Conservation (phyloP, 2,797 vertebrate species). For the Pseudochirops cupreus region DNA sequence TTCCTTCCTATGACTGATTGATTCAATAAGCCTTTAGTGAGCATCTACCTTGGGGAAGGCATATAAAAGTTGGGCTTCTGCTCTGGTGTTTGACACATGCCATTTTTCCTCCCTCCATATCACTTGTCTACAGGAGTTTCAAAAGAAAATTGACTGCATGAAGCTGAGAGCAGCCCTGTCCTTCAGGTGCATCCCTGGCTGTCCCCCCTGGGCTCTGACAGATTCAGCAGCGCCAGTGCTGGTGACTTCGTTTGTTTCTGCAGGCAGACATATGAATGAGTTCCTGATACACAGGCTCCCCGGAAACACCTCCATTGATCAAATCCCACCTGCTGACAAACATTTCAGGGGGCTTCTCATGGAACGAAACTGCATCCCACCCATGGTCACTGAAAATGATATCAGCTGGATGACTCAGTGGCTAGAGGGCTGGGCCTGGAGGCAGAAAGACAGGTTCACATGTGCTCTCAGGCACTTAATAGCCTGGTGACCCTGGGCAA, state of each 20-base stretch:
- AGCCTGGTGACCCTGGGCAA: not conserved
- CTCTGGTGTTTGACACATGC: not conserved
- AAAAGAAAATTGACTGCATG: not conserved
- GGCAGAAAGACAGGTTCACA: no score
- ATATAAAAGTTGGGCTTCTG: not conserved
- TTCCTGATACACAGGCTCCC: not conserved
- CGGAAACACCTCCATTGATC: not conserved
- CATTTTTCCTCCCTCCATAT: not conserved
- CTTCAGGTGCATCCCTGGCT: not conserved
- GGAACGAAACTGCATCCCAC: not conserved
- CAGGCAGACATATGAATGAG: not conserved
- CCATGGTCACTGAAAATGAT: not conserved
- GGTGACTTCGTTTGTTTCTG: not conserved
- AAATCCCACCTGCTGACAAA: not conserved
- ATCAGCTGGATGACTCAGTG: no score
- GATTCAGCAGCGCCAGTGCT: not conserved
- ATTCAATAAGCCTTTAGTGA: not conserved
- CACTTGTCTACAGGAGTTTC: not conserved
- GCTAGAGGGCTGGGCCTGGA: no score
- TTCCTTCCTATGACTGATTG: not conserved
- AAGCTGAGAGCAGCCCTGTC: not conserved
- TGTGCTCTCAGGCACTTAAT: no score
- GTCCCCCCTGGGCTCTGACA: not conserved
- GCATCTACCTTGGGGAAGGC: not conserved
- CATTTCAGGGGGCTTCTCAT: not conserved